These are phyloP conservation scores for Drosophila pectinifera DNA, from an alignment of 1,140 invertebrate species.

Conservation along the genomic window DNA sequence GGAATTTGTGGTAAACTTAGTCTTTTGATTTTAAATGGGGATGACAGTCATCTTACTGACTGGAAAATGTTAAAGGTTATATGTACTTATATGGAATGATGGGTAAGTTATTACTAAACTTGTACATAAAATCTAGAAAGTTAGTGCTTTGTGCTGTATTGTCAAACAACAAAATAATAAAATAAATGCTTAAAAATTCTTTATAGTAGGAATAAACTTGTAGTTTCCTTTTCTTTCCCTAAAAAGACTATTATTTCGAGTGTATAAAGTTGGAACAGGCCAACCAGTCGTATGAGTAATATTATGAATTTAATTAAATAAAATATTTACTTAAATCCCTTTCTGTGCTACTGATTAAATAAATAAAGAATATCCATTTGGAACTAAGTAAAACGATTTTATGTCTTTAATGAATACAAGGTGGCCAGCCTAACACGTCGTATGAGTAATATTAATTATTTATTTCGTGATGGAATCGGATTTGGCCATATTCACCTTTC, in stretches of 20 bases:
- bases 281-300: not conserved
- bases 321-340: too few species aligned
- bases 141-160: not conserved
- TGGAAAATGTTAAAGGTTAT: conserved; percentile 31
- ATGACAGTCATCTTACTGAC: conserved; percentile 1
- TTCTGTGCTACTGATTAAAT: too few species aligned
- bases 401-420: too few species aligned
- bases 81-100: not conserved
- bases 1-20: conserved; percentile 31
- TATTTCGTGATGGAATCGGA: too few species aligned
- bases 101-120: not conserved
- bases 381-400: too few species aligned
- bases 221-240: too few species aligned
- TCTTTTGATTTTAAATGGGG: conserved; percentile 11
- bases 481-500: too few species aligned
- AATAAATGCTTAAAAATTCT: not conserved
- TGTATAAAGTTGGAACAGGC: too few species aligned
- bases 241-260: not conserved
- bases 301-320: not conserved
- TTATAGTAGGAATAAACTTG: not conserved
- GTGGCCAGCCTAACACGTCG: too few species aligned
- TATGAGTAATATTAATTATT: too few species aligned
- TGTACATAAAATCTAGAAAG: not conserved
- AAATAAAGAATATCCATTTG: too few species aligned
- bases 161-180: not conserved